Percentiles rank a stretch among this genome's conserved stretches.
phyloP scores from a whole-genome alignment of 2,113 vertebrate genomes.

The Dicrurus megarhynchus region DNA sequence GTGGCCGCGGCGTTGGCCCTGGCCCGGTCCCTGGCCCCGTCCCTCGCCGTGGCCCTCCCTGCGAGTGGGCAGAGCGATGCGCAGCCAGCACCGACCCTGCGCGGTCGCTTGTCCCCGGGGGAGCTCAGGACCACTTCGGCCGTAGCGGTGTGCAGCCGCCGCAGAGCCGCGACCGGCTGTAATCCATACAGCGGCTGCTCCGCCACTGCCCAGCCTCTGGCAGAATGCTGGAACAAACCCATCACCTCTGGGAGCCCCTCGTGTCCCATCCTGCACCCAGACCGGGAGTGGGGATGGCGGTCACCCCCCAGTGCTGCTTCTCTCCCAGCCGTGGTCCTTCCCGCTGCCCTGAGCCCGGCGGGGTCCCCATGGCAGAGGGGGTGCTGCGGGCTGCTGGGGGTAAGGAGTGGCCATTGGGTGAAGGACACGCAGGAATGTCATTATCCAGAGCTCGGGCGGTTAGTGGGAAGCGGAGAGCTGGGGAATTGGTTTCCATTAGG shows the following conservation, averaged over 20 bases:
- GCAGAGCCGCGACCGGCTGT: not conserved
- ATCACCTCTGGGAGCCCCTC: not conserved
- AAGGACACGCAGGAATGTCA: not conserved
- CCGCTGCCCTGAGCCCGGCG: not conserved
- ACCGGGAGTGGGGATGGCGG: not conserved
- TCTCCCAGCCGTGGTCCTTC: not conserved
- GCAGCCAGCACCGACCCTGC: not conserved
- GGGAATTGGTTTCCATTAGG: slow-evolving; percentile 57
- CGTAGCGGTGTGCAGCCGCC: not conserved
- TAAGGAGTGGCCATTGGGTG: not conserved
- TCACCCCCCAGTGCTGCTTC: not conserved
- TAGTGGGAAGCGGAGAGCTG: not conserved
- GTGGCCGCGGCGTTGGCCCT: not conserved
- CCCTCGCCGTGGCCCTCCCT: not conserved
- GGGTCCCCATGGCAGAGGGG: not conserved
- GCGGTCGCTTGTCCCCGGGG: not conserved
- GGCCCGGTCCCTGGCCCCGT: not conserved
- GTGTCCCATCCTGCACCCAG: too few relatives aligned
- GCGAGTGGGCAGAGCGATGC: not conserved
- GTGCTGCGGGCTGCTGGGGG: not conserved
- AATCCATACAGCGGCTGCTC: not conserved
- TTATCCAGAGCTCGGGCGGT: not conserved
- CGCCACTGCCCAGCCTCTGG: not conserved
- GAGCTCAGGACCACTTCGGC: not conserved
- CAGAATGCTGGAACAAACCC: not conserved